Evolutionary conservation across 1,140 invertebrate genomes (phyloP), one percentile per base, ranked within the genome.

Genomic region (Drosophila sturtevanti): DNA sequence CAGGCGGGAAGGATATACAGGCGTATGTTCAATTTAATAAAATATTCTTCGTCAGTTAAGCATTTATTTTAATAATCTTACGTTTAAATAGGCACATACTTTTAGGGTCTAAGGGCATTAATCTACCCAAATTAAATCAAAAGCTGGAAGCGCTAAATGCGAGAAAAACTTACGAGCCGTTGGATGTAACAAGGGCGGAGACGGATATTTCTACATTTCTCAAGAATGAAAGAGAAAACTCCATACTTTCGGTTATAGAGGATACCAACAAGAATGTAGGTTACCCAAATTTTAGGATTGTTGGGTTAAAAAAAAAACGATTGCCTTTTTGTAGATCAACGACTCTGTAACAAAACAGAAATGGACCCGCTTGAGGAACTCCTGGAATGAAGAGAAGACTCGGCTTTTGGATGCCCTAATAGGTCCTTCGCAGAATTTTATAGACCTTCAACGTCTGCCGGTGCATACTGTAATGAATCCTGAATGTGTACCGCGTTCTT

Each of bases 171-270:
- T 97, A 98, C 92, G 97, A 98, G 90, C 96, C 97, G 0, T 92
- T 98, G 52, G 97, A 98, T 92, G 97, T 97, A 2, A 95, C 97
- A 34, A 96, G 98, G 81, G 96, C 96, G 14, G 98, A 99, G 92
- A 96, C 97, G 73, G 94, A 97, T 79, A 79, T 86, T 80, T 97
- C 95, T 87, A 86, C 82, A 9, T 99, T 97, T 92, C 92, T 99
- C 0, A 95, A 95, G 92, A 98, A 98, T 94, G 98, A 99, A 93
- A 95, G 97, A 63, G 97, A 98, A 93, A 99, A 98, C 94, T 97
- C 97, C 11, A 96, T 99, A 84, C 92, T 98, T 1, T 96, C 96
- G 41, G 95, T 98, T 22, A 98, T 98, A 87, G 98, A 98, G 92
- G 96, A 98, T 90, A 97, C 97, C 37, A 95, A 96, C 75, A 96